Conservation (phyloP, 2,797 vertebrate species). For the Aldrovandia affinis region DNA sequence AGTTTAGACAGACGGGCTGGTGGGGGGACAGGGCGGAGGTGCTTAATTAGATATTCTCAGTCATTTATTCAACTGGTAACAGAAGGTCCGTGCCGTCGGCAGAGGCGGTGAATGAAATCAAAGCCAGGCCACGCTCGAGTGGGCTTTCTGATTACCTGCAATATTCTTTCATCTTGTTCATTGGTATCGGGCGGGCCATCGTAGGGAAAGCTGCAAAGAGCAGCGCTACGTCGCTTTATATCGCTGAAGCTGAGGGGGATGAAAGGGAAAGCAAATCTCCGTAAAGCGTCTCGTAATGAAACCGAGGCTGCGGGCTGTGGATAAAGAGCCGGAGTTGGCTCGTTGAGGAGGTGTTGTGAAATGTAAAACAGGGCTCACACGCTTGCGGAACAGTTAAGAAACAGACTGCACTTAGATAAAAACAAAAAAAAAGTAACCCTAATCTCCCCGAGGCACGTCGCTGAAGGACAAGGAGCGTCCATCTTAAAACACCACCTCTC, state of each 20-base stretch:
- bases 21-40: neutral
- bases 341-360: neutral
- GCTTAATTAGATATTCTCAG: neutral
- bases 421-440: neutral
- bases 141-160: conserved; percentile 30
- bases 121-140: neutral
- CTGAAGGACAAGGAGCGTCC: neutral
- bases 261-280: neutral
- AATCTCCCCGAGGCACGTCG: neutral
- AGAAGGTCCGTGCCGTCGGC: neutral
- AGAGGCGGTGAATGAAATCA: neutral
- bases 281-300: neutral
- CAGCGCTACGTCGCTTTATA: neutral
- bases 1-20: neutral
- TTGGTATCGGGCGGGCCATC: conserved; percentile 18
- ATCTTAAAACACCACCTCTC: neutral
- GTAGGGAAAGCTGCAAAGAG: neutral
- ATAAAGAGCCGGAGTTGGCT: no score
- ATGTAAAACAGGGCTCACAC: neutral
- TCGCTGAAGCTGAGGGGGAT: neutral
- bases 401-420: neutral
- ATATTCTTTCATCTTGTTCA: conserved; percentile 32
- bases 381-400: neutral
- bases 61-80: neutral
- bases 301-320: neutral